A percentile compares a stretch with the other conserved stretches of the same genome.
These are phyloP conservation scores for Tenthredo amoena DNA, from an alignment of 2,888 invertebrate genomes.

Conservation along the genomic window DNA sequence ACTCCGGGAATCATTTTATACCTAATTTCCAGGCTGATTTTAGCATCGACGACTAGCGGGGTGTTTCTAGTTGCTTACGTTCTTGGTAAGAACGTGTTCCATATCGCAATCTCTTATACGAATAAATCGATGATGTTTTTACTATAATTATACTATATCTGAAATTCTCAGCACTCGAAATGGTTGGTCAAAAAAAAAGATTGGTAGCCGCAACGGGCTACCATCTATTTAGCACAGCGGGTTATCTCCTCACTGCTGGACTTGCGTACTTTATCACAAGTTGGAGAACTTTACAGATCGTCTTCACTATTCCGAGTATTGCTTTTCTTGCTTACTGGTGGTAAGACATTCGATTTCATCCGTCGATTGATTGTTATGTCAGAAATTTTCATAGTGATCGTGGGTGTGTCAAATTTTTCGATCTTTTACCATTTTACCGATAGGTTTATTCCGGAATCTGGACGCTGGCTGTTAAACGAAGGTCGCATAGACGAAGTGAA, in stretches of 20 bases:
- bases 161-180: slow-evolving; percentile 80
- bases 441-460: slow-evolving; percentile 87
- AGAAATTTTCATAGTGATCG: background rate
- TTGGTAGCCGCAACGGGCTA: slow-evolving; percentile 86
- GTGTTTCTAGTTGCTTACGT: slow-evolving; percentile 89
- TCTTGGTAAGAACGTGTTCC: slow-evolving; percentile 80
- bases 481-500: slow-evolving; percentile 84
- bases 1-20: slow-evolving; percentile 86
- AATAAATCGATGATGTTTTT: background rate
- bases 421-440: background rate
- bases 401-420: background rate
- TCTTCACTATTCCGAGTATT: slow-evolving; percentile 85
- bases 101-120: background rate
- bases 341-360: slow-evolving; percentile 73
- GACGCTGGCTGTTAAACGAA: slow-evolving; percentile 85
- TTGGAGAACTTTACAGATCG: slow-evolving; percentile 86
- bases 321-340: slow-evolving; percentile 86
- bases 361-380: background rate
- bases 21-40: slow-evolving; percentile 83
- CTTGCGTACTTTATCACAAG: slow-evolving; percentile 85
- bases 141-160: background rate
- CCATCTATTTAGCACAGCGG: slow-evolving; percentile 87
- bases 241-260: slow-evolving; percentile 84
- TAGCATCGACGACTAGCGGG: slow-evolving; percentile 89
- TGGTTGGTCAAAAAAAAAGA: slow-evolving; percentile 86